These are phyloP conservation scores for Oasisia sp. DNA, from an alignment of 2,888 invertebrate species.

Conservation along the genomic window DNA sequence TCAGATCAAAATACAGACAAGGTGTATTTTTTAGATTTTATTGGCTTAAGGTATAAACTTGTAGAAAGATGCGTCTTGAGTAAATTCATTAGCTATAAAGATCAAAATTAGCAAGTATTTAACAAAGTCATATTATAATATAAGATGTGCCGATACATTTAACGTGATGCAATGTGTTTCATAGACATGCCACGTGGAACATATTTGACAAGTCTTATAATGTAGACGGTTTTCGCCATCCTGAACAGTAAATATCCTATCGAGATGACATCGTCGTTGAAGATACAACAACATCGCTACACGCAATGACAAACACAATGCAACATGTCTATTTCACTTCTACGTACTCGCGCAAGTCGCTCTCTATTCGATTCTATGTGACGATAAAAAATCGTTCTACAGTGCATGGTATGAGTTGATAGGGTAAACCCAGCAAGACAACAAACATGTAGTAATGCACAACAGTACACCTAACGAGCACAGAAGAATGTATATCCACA, in stretches of 20 bases:
- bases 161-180: too few species aligned
- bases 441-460: not conserved
- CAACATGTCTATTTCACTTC: not conserved
- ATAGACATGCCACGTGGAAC: too few species aligned
- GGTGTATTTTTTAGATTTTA: not conserved
- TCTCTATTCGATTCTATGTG: not conserved
- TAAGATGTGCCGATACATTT: too few species aligned
- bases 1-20: not conserved
- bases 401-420: not conserved
- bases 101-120: not conserved
- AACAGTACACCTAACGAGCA: too few species aligned
- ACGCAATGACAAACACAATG: not conserved
- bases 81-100: not conserved
- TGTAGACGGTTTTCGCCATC: too few species aligned
- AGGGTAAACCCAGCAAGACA: not conserved
- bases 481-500: too few species aligned
- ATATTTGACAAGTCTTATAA: too few species aligned
- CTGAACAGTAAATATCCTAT: too few species aligned
- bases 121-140: too few species aligned
- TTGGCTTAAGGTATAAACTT: not conserved
- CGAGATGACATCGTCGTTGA: not conserved
- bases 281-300: not conserved
- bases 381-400: not conserved
- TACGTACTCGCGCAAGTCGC: not conserved
- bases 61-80: not conserved